Conservation (phyloP, 37 sponge, comb jelly and placozoan species). For the Spongilla lacustris region DNA sequence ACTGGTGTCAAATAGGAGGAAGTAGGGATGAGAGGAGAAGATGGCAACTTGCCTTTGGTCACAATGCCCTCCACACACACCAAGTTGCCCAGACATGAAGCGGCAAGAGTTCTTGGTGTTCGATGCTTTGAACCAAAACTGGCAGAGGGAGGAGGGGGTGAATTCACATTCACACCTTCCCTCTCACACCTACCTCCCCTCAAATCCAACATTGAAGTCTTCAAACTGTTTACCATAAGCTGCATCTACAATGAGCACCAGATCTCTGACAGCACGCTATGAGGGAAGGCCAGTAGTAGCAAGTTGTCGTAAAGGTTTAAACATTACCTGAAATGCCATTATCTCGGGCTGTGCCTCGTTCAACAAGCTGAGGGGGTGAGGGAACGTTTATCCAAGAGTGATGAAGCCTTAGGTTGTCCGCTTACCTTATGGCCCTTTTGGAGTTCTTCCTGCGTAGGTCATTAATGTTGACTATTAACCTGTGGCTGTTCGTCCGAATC, state of each 20-base stretch:
- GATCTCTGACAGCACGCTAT: conserved; percentile 81
- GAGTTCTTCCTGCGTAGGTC: conserved; percentile 82
- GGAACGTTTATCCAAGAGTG: neutral
- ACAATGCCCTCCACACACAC: conserved; percentile 98
- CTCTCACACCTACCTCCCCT: conserved; percentile 70
- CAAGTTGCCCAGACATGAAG: conserved; percentile 81
- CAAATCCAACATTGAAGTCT: conserved; percentile 96
- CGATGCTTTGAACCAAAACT: conserved; percentile 94
- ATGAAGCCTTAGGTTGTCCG: neutral
- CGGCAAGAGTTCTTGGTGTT: conserved; percentile 89
- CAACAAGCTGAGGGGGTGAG: conserved; percentile 53
- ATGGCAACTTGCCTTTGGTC: conserved; percentile 79
- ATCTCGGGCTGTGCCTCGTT: conserved; percentile 85
- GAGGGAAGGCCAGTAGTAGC: no score
- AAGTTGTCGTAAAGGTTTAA: neutral
- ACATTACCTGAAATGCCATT: conserved; percentile 83
- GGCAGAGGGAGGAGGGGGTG: neutral
- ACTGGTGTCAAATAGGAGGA: neutral
- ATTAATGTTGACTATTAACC: conserved; percentile 92
- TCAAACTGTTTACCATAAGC: conserved; percentile 85
- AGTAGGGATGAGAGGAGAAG: neutral
- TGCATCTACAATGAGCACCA: conserved; percentile 81
- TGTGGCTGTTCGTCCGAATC: conserved; percentile 69
- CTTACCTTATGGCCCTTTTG: conserved; percentile 64
- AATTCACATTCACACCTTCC: neutral